These are phyloP conservation scores for Priocnemis perturbator DNA, from an alignment of 2,888 invertebrate species.

Conservation along the genomic window DNA sequence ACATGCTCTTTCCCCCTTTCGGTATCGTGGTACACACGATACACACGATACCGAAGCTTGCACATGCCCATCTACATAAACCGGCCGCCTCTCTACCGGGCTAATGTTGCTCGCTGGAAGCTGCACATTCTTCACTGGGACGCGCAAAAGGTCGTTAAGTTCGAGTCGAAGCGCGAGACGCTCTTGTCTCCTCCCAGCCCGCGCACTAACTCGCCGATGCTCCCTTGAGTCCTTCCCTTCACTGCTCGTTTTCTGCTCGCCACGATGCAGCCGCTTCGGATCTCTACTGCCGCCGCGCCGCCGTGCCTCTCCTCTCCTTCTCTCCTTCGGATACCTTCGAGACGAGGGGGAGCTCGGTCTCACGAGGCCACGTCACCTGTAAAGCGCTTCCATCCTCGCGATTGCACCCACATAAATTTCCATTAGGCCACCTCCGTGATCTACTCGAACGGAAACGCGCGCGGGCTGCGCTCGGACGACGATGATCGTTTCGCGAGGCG, in stretches of 20 bases:
- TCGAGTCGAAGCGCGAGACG: slow-evolving; percentile 27
- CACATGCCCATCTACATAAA: slow-evolving; percentile 12
- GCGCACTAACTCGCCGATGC: neutral
- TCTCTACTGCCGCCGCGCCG: neutral
- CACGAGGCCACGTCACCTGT: slow-evolving; percentile 25
- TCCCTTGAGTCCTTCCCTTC: neutral
- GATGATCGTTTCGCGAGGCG: no score
- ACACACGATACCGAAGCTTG: slow-evolving; percentile 17
- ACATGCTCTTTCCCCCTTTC: neutral
- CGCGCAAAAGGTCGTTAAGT: slow-evolving; percentile 62
- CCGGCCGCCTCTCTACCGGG: slow-evolving; percentile 19
- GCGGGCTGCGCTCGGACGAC: no score
- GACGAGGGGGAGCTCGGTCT: slow-evolving; percentile 2
- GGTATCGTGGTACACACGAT: neutral
- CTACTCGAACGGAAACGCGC: neutral
- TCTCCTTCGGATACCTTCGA: neutral
- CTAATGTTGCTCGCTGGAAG: slow-evolving; percentile 50
- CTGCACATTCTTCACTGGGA: slow-evolving; percentile 61
- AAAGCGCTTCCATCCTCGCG: slow-evolving; percentile 39
- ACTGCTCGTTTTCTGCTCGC: neutral
- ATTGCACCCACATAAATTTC: slow-evolving; percentile 19
- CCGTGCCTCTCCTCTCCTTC: neutral
- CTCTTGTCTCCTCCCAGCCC: slow-evolving; percentile 5
- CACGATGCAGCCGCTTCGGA: no score
- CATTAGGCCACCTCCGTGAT: slow-evolving; percentile 15